Conservation (phyloP, 2,888 invertebrate genomes). For the Hylaea fasciaria region DNA sequence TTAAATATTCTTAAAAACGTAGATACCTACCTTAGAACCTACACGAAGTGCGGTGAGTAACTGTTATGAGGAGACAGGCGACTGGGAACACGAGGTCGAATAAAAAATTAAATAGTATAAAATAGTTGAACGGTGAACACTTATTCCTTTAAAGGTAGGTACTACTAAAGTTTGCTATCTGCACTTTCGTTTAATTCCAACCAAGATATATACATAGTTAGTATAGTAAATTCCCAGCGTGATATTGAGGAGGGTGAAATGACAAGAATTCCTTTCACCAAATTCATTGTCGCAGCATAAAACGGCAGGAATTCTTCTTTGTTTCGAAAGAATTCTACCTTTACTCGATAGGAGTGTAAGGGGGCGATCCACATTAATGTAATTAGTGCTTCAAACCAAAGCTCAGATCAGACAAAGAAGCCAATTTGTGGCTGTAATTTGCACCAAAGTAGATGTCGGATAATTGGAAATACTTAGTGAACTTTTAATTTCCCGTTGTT, state of each 20-base stretch:
- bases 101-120: no score
- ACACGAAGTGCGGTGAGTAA: no score
- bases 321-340: constrained; percentile 17
- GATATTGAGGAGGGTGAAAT: constrained; percentile 10
- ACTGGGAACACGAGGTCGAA: no score
- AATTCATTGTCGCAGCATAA: constrained; percentile 6
- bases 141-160: no score
- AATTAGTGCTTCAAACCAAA: constrained; percentile 10
- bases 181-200: not conserved
- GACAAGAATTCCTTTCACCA: constrained; percentile 17
- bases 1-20: no score
- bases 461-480: constrained; percentile 1
- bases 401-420: constrained; percentile 14
- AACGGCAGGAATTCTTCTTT: constrained; percentile 10
- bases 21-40: no score
- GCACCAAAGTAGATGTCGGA: not conserved
- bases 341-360: constrained; percentile 8
- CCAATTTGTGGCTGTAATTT: constrained; percentile 18
- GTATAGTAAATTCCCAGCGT: not conserved
- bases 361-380: constrained; percentile 9
- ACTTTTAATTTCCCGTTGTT: constrained; percentile 3
- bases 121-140: no score
- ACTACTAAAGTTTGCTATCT: no score
- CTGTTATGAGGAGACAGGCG: no score
- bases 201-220: no score